Evolutionary conservation across 2,797 vertebrate genomes (phyloP).

Genomic region (Enteromius viviparus): DNA sequence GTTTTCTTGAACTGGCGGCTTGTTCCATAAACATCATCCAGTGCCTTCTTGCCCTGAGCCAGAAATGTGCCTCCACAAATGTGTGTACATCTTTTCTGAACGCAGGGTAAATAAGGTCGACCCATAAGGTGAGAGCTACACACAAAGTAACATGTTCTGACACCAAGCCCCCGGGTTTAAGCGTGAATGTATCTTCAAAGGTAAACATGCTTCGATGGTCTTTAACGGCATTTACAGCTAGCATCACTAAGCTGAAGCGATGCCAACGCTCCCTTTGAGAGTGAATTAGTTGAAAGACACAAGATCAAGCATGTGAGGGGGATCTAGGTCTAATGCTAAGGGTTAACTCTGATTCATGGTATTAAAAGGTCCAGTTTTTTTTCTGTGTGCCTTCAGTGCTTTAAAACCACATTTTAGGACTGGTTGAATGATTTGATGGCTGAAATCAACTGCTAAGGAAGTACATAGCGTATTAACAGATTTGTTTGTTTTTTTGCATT

Average conservation of each 20-base stretch:
- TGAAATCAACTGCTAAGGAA: background rate
- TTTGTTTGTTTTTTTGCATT: background rate
- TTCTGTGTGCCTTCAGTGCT: background rate
- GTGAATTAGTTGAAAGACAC: slow-evolving; percentile 77
- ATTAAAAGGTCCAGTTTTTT: slow-evolving; percentile 40
- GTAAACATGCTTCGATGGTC: slow-evolving; percentile 63
- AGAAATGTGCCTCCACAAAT: background rate
- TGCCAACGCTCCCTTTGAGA: slow-evolving; percentile 67
- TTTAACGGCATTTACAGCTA: slow-evolving; percentile 66
- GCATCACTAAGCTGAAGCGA: slow-evolving; percentile 58
- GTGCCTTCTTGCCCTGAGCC: slow-evolving; percentile 6
- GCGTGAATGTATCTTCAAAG: slow-evolving; percentile 61
- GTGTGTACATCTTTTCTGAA: slow-evolving; percentile 41
- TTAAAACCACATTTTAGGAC: slow-evolving; percentile 1
- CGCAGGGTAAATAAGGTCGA: slow-evolving; percentile 24
- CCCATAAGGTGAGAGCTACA: slow-evolving; percentile 53
- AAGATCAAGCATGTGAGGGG: slow-evolving; percentile 78
- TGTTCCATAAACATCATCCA: background rate
- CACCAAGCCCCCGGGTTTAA: slow-evolving; percentile 46
- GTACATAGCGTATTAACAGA: background rate
- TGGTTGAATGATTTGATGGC: background rate
- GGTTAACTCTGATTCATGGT: slow-evolving; percentile 49
- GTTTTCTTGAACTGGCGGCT: slow-evolving; percentile 20
- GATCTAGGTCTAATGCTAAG: slow-evolving; percentile 64
- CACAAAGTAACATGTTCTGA: slow-evolving; percentile 53